Evolutionary conservation across 2,888 invertebrate species (phyloP).

Genomic region (Dicycla oo): DNA sequence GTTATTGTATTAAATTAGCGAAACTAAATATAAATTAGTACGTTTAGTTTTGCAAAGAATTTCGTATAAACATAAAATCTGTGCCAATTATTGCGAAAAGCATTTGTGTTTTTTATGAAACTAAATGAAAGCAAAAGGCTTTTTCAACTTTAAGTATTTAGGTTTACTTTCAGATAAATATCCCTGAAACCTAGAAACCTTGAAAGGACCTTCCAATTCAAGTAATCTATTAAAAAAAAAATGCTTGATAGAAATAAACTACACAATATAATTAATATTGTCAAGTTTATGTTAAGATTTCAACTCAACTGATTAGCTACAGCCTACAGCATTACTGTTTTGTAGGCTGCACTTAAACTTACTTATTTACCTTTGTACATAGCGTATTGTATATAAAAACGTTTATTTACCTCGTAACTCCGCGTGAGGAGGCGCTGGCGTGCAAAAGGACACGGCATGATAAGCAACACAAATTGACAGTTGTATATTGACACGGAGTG

Average conservation of each 20-base stretch:
- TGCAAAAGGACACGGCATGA: slow-evolving; percentile 88
- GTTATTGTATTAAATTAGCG: slow-evolving; percentile 28
- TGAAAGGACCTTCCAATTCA: not conserved
- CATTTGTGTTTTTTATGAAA: slow-evolving; percentile 43
- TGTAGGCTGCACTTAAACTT: slow-evolving; percentile 26
- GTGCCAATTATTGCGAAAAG: slow-evolving; percentile 62
- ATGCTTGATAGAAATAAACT: not conserved
- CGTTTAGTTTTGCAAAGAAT: slow-evolving; percentile 46
- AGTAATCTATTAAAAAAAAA: not conserved
- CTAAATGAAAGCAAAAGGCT: slow-evolving; percentile 44
- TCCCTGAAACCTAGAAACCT: no score
- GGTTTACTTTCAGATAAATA: not conserved
- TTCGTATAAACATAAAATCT: slow-evolving; percentile 41
- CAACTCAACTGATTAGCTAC: slow-evolving; percentile 7
- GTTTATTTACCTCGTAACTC: slow-evolving; percentile 89
- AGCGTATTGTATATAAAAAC: slow-evolving; percentile 58
- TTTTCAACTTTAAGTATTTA: not conserved
- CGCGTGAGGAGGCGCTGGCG: slow-evolving; percentile 89
- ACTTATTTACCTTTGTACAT: slow-evolving; percentile 32
- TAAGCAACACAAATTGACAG: slow-evolving; percentile 80
- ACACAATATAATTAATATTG: slow-evolving; percentile 1
- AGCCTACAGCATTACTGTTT: slow-evolving; percentile 13
- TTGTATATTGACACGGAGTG: slow-evolving; percentile 48
- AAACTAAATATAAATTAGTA: slow-evolving; percentile 36
- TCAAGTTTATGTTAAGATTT: not conserved